Conservation (phyloP, 2,113 vertebrate species). For the Heptranchias perlo region DNA sequence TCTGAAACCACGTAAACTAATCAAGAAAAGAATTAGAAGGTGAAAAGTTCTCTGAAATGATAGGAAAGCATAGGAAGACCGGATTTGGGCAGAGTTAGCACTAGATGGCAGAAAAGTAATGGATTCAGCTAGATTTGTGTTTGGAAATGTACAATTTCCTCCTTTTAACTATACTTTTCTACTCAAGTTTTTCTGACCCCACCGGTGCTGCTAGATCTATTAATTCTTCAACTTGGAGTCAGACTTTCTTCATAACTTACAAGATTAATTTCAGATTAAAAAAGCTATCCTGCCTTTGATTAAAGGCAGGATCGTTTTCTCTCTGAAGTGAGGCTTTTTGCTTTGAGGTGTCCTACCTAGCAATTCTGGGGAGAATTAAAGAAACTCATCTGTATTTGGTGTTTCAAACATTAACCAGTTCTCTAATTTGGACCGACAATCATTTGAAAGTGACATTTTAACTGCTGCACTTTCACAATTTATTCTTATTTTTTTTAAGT, state of each 20-base stretch:
- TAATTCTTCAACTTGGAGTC: neutral
- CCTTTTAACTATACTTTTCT: neutral
- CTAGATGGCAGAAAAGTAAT: neutral
- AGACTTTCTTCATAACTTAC: slow-evolving; percentile 11
- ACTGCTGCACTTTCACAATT: neutral
- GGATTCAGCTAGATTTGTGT: neutral
- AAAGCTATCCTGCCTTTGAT: neutral
- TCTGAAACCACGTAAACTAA: neutral
- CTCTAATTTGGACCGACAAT: neutral
- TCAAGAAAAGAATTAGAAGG: neutral
- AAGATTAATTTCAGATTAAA: neutral
- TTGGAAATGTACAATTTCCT: neutral
- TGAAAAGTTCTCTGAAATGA: neutral
- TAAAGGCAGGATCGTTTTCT: neutral
- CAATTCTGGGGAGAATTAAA: neutral
- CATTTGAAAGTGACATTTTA: neutral
- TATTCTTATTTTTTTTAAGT: neutral
- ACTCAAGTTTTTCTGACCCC: neutral
- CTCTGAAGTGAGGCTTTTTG: neutral
- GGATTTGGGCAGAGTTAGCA: neutral
- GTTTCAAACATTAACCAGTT: neutral
- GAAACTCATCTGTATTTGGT: neutral
- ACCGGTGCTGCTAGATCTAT: neutral
- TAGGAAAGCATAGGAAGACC: neutral
- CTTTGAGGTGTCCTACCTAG: neutral